A percentile compares a stretch with the other conserved stretches of the same genome.
Evolutionary conservation across 2,888 invertebrate genomes (phyloP).

Genomic region (Papilio gigon): DNA sequence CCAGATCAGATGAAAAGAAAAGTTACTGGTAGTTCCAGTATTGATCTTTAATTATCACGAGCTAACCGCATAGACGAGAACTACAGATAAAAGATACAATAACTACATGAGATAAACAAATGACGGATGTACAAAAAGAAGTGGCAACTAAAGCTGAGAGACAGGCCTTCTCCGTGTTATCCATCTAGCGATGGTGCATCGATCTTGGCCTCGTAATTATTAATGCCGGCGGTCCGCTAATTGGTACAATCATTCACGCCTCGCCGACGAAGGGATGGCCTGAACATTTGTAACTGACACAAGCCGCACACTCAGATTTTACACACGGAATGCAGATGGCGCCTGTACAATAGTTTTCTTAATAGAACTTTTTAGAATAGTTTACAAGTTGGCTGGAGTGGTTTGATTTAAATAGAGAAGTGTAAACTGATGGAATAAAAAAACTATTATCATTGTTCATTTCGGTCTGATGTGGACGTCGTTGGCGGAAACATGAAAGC

Average conservation of each 20-base stretch:
- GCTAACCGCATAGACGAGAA: neutral
- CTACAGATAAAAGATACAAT: neutral
- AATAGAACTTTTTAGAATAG: slow-evolving; percentile 13
- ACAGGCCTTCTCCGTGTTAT: slow-evolving; percentile 41
- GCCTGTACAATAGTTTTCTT: slow-evolving; percentile 47
- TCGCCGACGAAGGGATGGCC: slow-evolving; percentile 34
- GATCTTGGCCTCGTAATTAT: slow-evolving; percentile 56
- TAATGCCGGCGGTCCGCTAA: slow-evolving; percentile 51
- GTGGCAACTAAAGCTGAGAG: slow-evolving; percentile 17
- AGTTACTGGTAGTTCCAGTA: slow-evolving; percentile 45
- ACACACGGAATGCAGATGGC: neutral
- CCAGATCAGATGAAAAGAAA: too few species aligned
- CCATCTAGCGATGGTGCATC: slow-evolving; percentile 51
- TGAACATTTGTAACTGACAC: slow-evolving; percentile 51
- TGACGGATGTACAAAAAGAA: slow-evolving; percentile 5
- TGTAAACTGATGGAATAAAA: too few species aligned
- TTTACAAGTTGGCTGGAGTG: neutral
- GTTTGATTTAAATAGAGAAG: too few species aligned
- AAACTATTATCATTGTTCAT: too few species aligned
- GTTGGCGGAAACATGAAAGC: too few species aligned
- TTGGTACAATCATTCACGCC: slow-evolving; percentile 55
- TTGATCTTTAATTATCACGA: slow-evolving; percentile 44
- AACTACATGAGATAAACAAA: slow-evolving; percentile 8
- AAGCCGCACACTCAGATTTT: slow-evolving; percentile 41
- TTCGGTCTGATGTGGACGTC: too few species aligned